Conservation (phyloP, 2,888 invertebrate species). For the Cephus pygmeus region DNA sequence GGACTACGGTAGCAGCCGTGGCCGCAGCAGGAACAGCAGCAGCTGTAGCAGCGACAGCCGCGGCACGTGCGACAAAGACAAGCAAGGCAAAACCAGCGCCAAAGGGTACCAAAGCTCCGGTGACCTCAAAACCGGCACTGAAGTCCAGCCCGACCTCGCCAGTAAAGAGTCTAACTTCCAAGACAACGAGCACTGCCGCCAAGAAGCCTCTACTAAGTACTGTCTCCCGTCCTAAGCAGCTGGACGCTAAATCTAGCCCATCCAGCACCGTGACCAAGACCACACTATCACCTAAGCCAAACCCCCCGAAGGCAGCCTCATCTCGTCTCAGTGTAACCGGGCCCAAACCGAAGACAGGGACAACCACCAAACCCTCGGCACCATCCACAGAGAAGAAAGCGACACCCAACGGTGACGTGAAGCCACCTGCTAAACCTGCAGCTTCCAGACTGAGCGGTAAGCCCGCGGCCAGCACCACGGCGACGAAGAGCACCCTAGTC, state of each 20-base stretch:
- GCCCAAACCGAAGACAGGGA: slow-evolving; percentile 4
- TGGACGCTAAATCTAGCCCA: slow-evolving; percentile 29
- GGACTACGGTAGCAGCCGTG: slow-evolving; percentile 23
- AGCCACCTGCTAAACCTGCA: slow-evolving; percentile 49
- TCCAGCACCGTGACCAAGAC: slow-evolving; percentile 33
- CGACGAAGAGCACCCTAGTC: slow-evolving; percentile 22
- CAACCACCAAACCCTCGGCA: slow-evolving; percentile 23
- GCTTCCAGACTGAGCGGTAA: slow-evolving; percentile 37
- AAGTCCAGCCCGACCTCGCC: slow-evolving; percentile 51
- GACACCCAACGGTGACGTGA: slow-evolving; percentile 70
- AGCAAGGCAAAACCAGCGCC: slow-evolving; percentile 36
- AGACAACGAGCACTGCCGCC: slow-evolving; percentile 21
- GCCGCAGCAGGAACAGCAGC: slow-evolving; percentile 47
- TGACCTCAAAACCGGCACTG: slow-evolving; percentile 29
- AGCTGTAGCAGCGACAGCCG: slow-evolving; percentile 47
- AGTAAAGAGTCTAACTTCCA: slow-evolving; percentile 29
- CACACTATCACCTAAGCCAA: slow-evolving; percentile 35
- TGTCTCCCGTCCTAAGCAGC: slow-evolving; percentile 42
- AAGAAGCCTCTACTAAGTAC: slow-evolving; percentile 28
- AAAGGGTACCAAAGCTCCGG: slow-evolving; percentile 42
- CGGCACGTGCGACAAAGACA: slow-evolving; percentile 27
- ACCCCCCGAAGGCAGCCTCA: slow-evolving; percentile 35
- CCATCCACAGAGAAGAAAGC: slow-evolving; percentile 67
- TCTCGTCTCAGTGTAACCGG: slow-evolving; percentile 25
- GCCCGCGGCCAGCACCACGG: slow-evolving; percentile 29